Evolutionary conservation across 2,888 invertebrate genomes (phyloP).

Genomic region (Busseola fusca): DNA sequence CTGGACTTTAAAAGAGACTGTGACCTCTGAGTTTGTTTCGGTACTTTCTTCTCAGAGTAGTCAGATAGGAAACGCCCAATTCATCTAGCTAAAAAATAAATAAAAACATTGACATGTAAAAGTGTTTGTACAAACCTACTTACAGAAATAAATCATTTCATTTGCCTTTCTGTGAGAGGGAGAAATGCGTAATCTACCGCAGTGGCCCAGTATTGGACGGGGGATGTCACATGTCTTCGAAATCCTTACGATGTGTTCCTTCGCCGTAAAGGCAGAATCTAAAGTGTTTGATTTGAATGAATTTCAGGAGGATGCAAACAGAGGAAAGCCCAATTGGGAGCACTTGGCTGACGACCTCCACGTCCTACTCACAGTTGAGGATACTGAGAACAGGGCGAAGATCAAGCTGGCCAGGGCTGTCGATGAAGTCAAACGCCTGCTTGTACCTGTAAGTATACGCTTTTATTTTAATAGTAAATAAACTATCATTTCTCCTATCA

Average conservation of each 20-base stretch:
- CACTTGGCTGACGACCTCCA: conserved; percentile 99
- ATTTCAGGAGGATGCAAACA: conserved; percentile 98
- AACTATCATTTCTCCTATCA: too few species aligned
- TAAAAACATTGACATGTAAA: too few species aligned
- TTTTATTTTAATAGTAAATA: background rate
- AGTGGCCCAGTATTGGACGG: background rate
- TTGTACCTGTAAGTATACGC: conserved; percentile 95
- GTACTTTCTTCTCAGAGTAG: too few species aligned
- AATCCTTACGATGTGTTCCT: background rate
- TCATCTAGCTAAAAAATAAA: too few species aligned
- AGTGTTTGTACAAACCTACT: too few species aligned
- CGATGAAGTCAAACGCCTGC: conserved; percentile 99
- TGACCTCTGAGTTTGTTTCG: too few species aligned
- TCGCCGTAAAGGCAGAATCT: background rate
- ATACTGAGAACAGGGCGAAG: conserved; percentile 98
- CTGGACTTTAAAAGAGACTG: too few species aligned
- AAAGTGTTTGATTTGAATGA: conserved; percentile 26
- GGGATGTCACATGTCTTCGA: background rate
- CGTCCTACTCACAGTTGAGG: conserved; percentile 99
- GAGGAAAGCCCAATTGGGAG: conserved; percentile 99
- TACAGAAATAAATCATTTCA: too few species aligned
- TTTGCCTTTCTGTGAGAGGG: background rate
- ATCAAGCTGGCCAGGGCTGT: conserved; percentile 98
- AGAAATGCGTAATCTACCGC: background rate
- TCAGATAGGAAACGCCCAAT: too few species aligned